Percentiles rank a stretch among this genome's conserved stretches.
These are phyloP conservation scores for Styela plicata DNA, from an alignment of 23 tunicate genomes.

Conservation along the genomic window DNA sequence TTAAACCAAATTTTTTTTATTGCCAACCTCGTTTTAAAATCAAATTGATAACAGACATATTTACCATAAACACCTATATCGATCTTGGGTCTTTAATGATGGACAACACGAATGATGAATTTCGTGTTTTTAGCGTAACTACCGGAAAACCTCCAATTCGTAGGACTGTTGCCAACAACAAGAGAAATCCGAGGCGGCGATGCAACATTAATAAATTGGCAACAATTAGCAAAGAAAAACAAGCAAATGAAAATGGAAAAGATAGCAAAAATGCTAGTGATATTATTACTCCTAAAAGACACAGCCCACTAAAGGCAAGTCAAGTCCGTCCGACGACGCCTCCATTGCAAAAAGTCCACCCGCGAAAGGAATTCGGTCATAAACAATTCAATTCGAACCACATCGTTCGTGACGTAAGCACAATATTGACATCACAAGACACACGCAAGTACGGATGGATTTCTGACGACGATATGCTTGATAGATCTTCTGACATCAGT, in stretches of 20 bases:
- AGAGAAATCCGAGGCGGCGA: not conserved
- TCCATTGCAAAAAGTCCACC: not conserved
- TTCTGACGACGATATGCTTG: constrained; percentile 23
- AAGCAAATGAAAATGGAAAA: no score
- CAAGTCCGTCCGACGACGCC: not conserved
- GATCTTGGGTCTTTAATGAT: no score
- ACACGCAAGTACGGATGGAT: constrained; percentile 29
- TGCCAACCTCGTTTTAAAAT: no score
- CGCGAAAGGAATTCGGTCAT: not conserved
- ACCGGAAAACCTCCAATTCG: not conserved
- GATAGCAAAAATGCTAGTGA: no score
- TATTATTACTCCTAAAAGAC: not conserved
- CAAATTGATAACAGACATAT: no score
- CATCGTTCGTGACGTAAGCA: not conserved
- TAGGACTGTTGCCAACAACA: not conserved
- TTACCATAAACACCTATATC: no score
- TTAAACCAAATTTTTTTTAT: no score
- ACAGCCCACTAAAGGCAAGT: no score
- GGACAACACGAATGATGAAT: no score
- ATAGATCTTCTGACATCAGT: constrained; percentile 3
- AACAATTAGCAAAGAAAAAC: not conserved
- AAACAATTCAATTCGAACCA: not conserved
- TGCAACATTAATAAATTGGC: not conserved
- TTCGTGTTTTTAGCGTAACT: not conserved
- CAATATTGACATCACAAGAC: constrained; percentile 1